Evolutionary conservation across 2,113 vertebrate genomes (phyloP).

Genomic region (Brachypodius melanocephalos): DNA sequence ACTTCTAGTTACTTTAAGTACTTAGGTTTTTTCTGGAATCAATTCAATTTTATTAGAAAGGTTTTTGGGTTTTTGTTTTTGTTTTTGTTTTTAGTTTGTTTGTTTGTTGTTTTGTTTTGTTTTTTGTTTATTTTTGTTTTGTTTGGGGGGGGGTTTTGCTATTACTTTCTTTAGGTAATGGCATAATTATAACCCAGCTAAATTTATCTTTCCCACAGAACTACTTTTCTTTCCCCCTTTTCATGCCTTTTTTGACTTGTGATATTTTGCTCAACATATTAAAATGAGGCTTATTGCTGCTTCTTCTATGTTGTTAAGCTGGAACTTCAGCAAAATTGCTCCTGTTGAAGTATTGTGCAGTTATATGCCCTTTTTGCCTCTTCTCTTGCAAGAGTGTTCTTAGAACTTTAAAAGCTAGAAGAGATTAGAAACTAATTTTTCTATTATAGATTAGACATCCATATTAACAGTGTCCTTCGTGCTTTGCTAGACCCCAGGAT

Average conservation of each 20-base stretch:
- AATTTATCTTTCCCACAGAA: background rate
- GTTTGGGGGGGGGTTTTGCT: no score
- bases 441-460: background rate
- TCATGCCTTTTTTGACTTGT: background rate
- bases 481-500: background rate
- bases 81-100: no score
- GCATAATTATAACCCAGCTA: background rate
- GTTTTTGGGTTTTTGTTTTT: no score
- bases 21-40: background rate
- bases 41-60: background rate
- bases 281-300: background rate
- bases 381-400: background rate
- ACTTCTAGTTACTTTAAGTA: background rate
- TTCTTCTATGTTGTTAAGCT: background rate
- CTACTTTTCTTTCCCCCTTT: background rate
- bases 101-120: no score
- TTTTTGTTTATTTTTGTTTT: no score
- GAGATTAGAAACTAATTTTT: background rate
- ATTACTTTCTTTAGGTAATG: background rate
- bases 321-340: background rate
- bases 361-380: background rate
- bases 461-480: background rate
- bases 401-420: background rate
- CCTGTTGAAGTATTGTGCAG: background rate
- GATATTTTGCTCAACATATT: background rate